Percentiles rank a stretch among this genome's conserved stretches.
Evolutionary conservation across 2,888 invertebrate genomes (phyloP).

Genomic region (Tachystola acroxantha): DNA sequence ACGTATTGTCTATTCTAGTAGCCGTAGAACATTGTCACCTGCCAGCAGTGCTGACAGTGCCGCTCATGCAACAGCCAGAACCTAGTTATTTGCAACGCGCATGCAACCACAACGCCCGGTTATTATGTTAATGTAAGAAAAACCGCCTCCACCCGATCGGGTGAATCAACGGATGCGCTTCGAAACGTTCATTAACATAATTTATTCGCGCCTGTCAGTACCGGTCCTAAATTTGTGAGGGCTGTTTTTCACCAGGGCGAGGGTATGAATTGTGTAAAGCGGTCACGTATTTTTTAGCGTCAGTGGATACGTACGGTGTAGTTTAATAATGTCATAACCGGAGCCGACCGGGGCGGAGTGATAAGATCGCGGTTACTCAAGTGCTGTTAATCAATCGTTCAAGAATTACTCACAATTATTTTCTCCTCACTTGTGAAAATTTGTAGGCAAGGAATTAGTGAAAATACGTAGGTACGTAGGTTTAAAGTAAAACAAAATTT

Average conservation of each 20-base stretch:
- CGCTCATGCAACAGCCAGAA: no score
- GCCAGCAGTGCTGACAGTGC: no score
- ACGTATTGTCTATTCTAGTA: no score
- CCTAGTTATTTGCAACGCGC: constrained; percentile 1
- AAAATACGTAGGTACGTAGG: no score
- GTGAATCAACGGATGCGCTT: constrained; percentile 68
- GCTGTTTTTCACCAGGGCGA: constrained; percentile 57
- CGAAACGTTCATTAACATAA: constrained; percentile 73
- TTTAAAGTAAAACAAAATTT: no score
- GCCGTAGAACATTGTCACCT: no score
- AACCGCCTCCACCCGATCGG: constrained; percentile 45
- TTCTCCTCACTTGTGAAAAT: no score
- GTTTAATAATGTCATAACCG: constrained; percentile 73
- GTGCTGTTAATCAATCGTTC: no score
- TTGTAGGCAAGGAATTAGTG: no score
- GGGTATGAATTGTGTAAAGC: constrained; percentile 57
- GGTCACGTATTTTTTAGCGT: constrained; percentile 73
- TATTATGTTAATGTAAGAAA: constrained; percentile 67
- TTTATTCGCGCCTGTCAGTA: constrained; percentile 73
- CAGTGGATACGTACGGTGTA: constrained; percentile 44
- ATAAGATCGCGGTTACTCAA: constrained; percentile 62
- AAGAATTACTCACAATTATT: no score
- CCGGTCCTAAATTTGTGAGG: constrained; percentile 69
- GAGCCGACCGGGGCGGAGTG: constrained; percentile 36
- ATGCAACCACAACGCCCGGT: constrained; percentile 18